A percentile compares a stretch with the other conserved stretches of the same genome.
phyloP scores from a whole-genome alignment of 2,113 vertebrate genomes.

The Percina caprodes region DNA sequence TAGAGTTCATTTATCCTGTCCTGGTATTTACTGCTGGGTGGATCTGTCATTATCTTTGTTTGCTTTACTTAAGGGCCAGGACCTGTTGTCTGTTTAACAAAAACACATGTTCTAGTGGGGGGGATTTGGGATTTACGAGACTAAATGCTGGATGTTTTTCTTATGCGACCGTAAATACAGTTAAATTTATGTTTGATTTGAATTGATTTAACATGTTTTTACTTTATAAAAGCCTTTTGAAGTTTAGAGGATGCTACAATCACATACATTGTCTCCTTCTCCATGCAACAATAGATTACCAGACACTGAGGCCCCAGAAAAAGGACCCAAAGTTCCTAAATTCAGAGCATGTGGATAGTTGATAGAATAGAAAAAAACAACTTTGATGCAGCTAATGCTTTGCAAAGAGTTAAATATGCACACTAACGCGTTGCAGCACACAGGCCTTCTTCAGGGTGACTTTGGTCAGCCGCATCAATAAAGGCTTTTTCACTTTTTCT shows the following conservation, averaged over 20 bases:
- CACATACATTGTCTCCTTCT: background rate
- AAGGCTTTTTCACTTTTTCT: too few relatives aligned
- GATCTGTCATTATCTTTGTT: slow-evolving; percentile 43
- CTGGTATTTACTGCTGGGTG: slow-evolving; percentile 26
- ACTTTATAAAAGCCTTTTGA: background rate
- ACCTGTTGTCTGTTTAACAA: slow-evolving; percentile 50
- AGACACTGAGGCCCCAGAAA: background rate
- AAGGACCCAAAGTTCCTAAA: background rate
- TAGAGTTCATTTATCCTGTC: slow-evolving; percentile 43
- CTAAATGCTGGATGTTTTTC: slow-evolving; percentile 42
- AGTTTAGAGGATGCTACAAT: slow-evolving; percentile 3
- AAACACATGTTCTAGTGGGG: slow-evolving; percentile 45
- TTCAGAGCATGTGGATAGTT: background rate
- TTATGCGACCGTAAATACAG: slow-evolving; percentile 23
- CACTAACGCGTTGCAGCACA: too few relatives aligned
- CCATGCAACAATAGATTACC: background rate
- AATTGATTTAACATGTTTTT: slow-evolving; percentile 44
- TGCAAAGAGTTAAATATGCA: too few relatives aligned
- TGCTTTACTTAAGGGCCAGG: slow-evolving; percentile 24
- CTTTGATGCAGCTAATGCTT: too few relatives aligned
- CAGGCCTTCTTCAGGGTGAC: too few relatives aligned
- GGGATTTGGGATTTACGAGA: slow-evolving; percentile 42
- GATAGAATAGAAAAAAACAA: background rate
- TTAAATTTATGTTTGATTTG: slow-evolving; percentile 26
- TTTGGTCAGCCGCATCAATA: too few relatives aligned